Conservation (phyloP, 2,797 vertebrate genomes). For the Poecilia gillii region DNA sequence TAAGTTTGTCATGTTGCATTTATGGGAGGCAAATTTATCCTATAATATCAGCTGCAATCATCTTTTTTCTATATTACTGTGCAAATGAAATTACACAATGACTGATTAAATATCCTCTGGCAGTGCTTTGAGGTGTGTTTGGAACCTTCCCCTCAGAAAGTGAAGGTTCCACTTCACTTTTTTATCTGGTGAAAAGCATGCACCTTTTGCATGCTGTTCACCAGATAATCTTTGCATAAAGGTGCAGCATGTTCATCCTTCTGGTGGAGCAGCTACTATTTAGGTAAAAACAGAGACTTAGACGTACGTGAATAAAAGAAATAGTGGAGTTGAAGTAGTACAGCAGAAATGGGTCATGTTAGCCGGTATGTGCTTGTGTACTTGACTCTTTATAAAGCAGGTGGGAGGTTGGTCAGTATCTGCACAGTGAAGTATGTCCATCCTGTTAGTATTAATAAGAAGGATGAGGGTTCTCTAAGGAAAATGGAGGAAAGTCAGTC, state of each 20-base stretch:
- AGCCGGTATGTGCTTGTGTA: conserved; percentile 14
- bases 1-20: not conserved
- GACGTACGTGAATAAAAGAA: conserved; percentile 45
- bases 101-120: not conserved
- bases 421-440: conserved; percentile 25
- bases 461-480: conserved; percentile 43
- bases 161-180: not conserved
- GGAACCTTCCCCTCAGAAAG: conserved; percentile 10
- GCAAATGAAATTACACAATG: not conserved
- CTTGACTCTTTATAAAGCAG: conserved; percentile 48
- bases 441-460: conserved; percentile 51
- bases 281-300: conserved; percentile 56
- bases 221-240: conserved; percentile 17
- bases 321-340: not conserved
- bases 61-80: not conserved
- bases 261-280: conserved; percentile 43
- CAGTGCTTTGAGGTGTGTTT: conserved; percentile 5
- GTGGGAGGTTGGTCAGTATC: conserved; percentile 61
- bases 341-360: conserved; percentile 27
- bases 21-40: not conserved
- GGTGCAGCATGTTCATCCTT: conserved; percentile 53
- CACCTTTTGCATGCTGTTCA: conserved; percentile 9
- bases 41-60: not conserved
- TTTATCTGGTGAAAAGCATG: too few species aligned
- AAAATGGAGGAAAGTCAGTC: conserved; percentile 25